These are phyloP conservation scores for Geophilus truncorum DNA, from an alignment of 2,888 invertebrate species.

Conservation along the genomic window DNA sequence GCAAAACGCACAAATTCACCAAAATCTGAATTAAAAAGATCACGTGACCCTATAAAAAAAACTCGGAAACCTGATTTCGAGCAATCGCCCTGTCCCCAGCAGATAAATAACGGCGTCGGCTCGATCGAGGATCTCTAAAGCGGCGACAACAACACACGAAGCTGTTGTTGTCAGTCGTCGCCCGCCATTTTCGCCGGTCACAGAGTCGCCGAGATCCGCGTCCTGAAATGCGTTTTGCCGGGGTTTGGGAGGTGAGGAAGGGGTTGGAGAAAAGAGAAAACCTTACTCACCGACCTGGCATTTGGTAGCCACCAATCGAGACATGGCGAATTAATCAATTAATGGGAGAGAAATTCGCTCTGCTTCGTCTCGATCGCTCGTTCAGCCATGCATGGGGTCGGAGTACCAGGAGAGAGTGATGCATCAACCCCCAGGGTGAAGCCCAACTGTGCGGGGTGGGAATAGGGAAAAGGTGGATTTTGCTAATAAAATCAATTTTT, in stretches of 20 bases:
- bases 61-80: too few species aligned
- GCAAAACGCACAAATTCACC: too few species aligned
- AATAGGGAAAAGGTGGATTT: not conserved
- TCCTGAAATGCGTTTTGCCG: too few species aligned
- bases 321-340: conserved; percentile 11
- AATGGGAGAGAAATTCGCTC: not conserved
- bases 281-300: conserved; percentile 22
- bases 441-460: not conserved
- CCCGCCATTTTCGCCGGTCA: not conserved
- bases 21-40: too few species aligned
- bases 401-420: not conserved
- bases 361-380: not conserved
- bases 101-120: too few species aligned
- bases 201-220: too few species aligned
- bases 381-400: not conserved
- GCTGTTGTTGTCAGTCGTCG: not conserved
- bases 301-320: conserved; percentile 2
- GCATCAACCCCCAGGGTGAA: not conserved
- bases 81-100: too few species aligned
- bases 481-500: not conserved
- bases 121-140: too few species aligned
- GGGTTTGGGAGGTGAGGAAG: too few species aligned
- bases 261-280: not conserved
- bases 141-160: too few species aligned
- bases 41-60: too few species aligned